These are phyloP conservation scores for Notolepis coatsorum DNA, from an alignment of 2,797 vertebrate genomes.

Conservation along the genomic window DNA sequence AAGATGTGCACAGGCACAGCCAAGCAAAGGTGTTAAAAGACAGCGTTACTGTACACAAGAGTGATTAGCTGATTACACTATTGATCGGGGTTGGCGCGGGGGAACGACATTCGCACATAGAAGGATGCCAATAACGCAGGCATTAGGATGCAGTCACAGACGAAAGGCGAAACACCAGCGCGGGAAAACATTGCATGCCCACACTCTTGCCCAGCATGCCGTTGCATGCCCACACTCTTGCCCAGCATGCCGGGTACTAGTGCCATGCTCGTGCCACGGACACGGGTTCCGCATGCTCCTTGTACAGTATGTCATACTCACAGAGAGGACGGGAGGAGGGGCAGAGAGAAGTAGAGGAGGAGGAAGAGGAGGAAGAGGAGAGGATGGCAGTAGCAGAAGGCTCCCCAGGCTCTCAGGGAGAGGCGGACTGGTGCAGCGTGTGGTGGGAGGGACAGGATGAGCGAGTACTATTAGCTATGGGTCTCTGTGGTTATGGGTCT, in stretches of 20 bases:
- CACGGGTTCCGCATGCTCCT: slow-evolving; percentile 59
- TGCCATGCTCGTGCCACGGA: slow-evolving; percentile 63
- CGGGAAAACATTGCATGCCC: slow-evolving; percentile 41
- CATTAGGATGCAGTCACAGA: slow-evolving; percentile 32
- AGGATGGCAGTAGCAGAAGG: slow-evolving; percentile 47
- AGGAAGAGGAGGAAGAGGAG: slow-evolving; percentile 35
- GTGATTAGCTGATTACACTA: slow-evolving; percentile 36
- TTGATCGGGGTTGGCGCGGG: slow-evolving; percentile 50
- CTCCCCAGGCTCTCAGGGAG: slow-evolving; percentile 55
- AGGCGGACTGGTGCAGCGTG: slow-evolving; percentile 55
- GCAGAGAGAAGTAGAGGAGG: slow-evolving; percentile 54
- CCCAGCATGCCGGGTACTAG: slow-evolving; percentile 12
- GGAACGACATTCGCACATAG: slow-evolving; percentile 47
- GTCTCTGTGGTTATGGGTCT: slow-evolving; percentile 13
- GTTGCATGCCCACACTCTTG: slow-evolving; percentile 51
- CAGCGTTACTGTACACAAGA: slow-evolving; percentile 28
- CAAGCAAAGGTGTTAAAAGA: slow-evolving; percentile 21
- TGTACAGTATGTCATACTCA: slow-evolving; percentile 72
- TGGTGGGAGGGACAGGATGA: slow-evolving; percentile 37
- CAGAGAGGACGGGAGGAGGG: slow-evolving; percentile 62
- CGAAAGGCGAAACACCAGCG: too few relatives aligned
- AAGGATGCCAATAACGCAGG: slow-evolving; percentile 42
- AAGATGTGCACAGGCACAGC: slow-evolving; percentile 11
- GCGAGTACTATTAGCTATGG: slow-evolving; percentile 38
- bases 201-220: slow-evolving; percentile 29